These are phyloP conservation scores for Jordanella pulchra DNA, from an alignment of 2,797 vertebrate genomes.

Conservation along the genomic window DNA sequence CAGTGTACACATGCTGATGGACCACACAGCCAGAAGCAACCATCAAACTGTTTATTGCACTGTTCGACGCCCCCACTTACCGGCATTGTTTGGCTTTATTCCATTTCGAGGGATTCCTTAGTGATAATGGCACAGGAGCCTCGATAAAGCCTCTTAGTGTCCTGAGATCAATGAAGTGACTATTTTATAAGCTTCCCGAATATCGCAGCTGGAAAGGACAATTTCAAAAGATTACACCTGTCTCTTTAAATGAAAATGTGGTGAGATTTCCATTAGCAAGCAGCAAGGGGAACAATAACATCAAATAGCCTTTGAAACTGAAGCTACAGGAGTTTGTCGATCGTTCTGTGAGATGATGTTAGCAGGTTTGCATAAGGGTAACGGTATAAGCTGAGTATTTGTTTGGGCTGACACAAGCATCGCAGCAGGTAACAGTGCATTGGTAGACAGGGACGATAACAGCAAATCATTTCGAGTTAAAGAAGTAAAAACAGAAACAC, in stretches of 20 bases:
- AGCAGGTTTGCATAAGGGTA: not conserved
- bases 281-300: constrained; percentile 32
- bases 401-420: not conserved
- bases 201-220: constrained; percentile 52
- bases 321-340: not conserved
- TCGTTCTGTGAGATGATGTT: not conserved
- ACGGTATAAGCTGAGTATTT: not conserved
- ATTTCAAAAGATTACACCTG: constrained; percentile 63
- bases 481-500: not conserved
- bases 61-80: constrained; percentile 32
- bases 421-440: not conserved
- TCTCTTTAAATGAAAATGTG: constrained; percentile 62
- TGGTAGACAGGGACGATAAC: not conserved
- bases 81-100: constrained; percentile 56
- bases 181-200: constrained; percentile 62
- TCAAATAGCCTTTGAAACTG: not conserved
- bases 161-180: constrained; percentile 63
- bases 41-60: constrained; percentile 53
- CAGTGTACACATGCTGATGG: constrained; percentile 14
- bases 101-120: constrained; percentile 51
- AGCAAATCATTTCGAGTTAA: not conserved
- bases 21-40: constrained; percentile 19
- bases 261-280: constrained; percentile 43
- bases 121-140: constrained; percentile 45
- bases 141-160: constrained; percentile 50